phyloP scores from a whole-genome alignment of 2,888 invertebrate species.

The Nymphalis urticae region DNA sequence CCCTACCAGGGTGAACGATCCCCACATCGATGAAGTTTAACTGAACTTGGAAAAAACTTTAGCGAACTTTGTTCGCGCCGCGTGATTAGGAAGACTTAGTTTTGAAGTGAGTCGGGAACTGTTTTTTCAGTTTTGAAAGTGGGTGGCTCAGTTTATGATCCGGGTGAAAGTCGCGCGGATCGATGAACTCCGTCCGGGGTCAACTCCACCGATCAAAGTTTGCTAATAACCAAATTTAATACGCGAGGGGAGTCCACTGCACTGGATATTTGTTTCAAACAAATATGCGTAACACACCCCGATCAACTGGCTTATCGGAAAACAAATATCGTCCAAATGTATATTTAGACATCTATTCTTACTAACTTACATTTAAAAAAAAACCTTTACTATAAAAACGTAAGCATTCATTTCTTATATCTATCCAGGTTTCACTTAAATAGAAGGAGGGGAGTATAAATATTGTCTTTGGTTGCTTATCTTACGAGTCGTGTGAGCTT shows the following conservation, averaged over 20 bases:
- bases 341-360: not conserved
- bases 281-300: constrained; percentile 30
- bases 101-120: constrained; percentile 78
- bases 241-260: constrained; percentile 63
- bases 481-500: not conserved
- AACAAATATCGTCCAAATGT: constrained; percentile 2
- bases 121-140: constrained; percentile 81
- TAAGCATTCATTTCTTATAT: not conserved
- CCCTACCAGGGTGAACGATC: constrained; percentile 79
- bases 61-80: constrained; percentile 75
- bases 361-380: not conserved
- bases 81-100: constrained; percentile 82
- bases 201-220: constrained; percentile 76
- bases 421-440: not conserved
- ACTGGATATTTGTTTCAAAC: constrained; percentile 49
- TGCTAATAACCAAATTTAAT: constrained; percentile 79
- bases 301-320: constrained; percentile 11
- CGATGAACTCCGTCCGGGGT: constrained; percentile 76
- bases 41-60: constrained; percentile 80
- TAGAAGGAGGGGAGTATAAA: not conserved
- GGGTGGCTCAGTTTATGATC: constrained; percentile 81
- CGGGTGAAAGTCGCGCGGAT: constrained; percentile 80
- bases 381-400: not conserved
- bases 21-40: constrained; percentile 79
- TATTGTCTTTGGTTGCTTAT: constrained; percentile 5